These are phyloP conservation scores for Petrocephalus zakoni DNA, from an alignment of 2,113 vertebrate species.

Conservation along the genomic window DNA sequence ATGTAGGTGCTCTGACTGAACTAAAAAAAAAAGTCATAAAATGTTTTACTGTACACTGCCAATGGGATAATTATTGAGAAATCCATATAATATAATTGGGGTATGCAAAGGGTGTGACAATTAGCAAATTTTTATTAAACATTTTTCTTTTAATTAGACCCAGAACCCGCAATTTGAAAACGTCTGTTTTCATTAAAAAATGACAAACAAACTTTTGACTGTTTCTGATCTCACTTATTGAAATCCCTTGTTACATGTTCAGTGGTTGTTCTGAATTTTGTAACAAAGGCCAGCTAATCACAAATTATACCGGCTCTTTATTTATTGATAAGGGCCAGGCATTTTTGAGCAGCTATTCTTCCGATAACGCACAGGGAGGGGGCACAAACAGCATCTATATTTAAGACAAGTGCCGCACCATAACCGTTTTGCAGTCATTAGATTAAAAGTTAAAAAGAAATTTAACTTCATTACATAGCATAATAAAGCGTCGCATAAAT, in stretches of 20 bases:
- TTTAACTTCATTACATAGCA: not conserved
- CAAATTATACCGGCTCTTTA: not conserved
- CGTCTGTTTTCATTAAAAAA: not conserved
- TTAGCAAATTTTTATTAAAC: not conserved
- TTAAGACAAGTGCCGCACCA: not conserved
- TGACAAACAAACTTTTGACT: not conserved
- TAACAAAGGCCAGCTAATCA: not conserved
- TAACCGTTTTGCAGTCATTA: not conserved
- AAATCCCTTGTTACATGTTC: not conserved
- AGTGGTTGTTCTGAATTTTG: not conserved
- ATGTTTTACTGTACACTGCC: not conserved
- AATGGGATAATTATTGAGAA: not conserved
- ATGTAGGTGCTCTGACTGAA: not conserved
- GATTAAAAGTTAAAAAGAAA: constrained; percentile 12
- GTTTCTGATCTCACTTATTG: no score
- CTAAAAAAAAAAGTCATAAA: not conserved
- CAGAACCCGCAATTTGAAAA: not conserved
- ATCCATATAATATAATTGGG: not conserved
- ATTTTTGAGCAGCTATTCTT: not conserved
- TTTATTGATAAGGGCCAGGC: not conserved
- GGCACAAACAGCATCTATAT: not conserved
- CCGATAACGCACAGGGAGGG: not conserved
- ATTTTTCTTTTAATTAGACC: not conserved
- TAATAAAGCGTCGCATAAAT: not conserved
- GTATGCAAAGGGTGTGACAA: not conserved